Evolutionary conservation across 2,797 vertebrate genomes (phyloP), one percentile per base, ranked within the genome.

Genomic region (Gambusia yucatana): DNA sequence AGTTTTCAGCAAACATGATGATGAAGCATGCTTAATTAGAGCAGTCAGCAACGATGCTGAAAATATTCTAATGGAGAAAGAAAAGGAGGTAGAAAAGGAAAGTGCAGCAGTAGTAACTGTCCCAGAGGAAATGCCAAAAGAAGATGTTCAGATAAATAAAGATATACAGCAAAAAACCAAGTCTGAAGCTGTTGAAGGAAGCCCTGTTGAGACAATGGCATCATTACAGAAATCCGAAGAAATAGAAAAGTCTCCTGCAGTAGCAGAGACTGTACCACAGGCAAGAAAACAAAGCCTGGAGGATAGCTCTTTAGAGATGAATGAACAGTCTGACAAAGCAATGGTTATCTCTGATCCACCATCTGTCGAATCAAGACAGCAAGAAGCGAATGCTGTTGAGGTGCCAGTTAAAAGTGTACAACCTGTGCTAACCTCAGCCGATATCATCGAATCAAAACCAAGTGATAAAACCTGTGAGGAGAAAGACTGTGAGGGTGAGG

Each of bases 131-230:
- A 81, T 82, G 39, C 55, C 76, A 25, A 85, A 87, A 80, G 77
- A 85, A 48, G 77, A 88, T 59, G 73, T 86, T 61, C 59, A 69
- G 8, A 81, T 63, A 67, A 20, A 73, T 77, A 77, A 88, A 80
- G 81, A 86, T 44, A 55, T 30, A 75, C 72, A 87, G 46, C n/a
- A 73, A 75, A 78, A 13, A 70, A 39, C 67, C 77, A 78, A 75
- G 36, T 41, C 2, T 63, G 78, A 85, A 16, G 57, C 72, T 63
- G 22, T 65, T 72, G 36, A 82, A 50, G 46, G 87, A 73, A 84
- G 22, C 39, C 59, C 14, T 50, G 63, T 57, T 63, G 79, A 89
- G 73, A 82, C 43, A 48, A 61, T 50, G n/a, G 59, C 79, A 48
- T 52, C 80, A 13, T 52, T 72, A 70, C 83, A 86, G 22, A 83